These are phyloP conservation scores for Phytoseiulus persimilis DNA, from an alignment of 2,888 invertebrate genomes.

Conservation along the genomic window DNA sequence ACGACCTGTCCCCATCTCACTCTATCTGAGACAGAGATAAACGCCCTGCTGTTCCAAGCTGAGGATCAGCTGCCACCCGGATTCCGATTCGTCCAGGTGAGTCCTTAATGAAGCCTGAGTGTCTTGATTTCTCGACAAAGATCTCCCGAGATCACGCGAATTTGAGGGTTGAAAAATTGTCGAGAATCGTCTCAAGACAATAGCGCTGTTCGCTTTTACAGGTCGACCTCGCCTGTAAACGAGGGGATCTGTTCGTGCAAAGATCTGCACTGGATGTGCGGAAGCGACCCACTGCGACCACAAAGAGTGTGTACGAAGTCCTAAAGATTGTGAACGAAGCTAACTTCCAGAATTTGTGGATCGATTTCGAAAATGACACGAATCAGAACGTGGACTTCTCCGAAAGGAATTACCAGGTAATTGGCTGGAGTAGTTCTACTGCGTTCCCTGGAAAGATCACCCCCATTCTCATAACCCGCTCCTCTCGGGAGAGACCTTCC, in stretches of 20 bases:
- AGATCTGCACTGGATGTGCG: background rate
- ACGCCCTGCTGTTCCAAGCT: background rate
- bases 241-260: background rate
- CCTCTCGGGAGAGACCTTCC: no score
- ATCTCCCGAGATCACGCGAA: background rate
- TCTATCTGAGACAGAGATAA: conserved; percentile 5
- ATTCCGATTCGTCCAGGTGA: conserved; percentile 22
- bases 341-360: conserved; percentile 27
- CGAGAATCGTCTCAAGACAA: no score
- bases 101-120: background rate
- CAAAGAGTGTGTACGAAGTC: conserved; percentile 10
- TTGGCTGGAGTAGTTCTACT: background rate
- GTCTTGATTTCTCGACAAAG: background rate
- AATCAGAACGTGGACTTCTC: background rate
- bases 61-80: conserved; percentile 5
- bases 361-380: background rate
- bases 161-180: no score
- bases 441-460: background rate
- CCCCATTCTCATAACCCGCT: no score
- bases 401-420: background rate
- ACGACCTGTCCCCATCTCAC: background rate
- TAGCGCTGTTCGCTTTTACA: background rate
- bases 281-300: background rate
- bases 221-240: background rate
- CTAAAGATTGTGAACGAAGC: conserved; percentile 15